phyloP scores from a whole-genome alignment of 2,888 invertebrate species.

The Spilosoma lubricipeda region DNA sequence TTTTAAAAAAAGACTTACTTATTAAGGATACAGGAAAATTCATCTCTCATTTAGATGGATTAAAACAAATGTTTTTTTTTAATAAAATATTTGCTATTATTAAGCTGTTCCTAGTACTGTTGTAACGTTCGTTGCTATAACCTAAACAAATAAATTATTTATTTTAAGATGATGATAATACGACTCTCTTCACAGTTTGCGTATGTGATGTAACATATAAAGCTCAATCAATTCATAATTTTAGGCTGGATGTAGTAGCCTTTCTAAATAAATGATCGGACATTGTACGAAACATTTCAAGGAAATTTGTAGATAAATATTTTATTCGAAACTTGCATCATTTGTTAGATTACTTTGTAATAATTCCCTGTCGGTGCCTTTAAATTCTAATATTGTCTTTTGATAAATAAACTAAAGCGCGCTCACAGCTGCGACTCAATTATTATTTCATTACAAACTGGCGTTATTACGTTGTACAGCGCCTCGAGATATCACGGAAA shows the following conservation, averaged over 20 bases:
- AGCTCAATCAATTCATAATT: neutral
- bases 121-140: too few species aligned
- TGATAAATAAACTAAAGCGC: constrained; percentile 64
- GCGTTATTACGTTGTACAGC: constrained; percentile 54
- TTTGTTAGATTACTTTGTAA: constrained; percentile 48
- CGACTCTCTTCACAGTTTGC: neutral
- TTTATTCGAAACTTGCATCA: constrained; percentile 23
- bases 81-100: too few species aligned
- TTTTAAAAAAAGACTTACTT: neutral
- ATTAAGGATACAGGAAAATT: too few species aligned
- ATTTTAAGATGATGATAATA: neutral
- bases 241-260: neutral
- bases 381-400: constrained; percentile 68
- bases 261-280: neutral
- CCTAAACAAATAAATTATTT: neutral
- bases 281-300: neutral
- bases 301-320: constrained; percentile 1
- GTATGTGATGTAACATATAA: neutral
- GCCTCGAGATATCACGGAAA: constrained; percentile 51
- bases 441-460: constrained; percentile 68
- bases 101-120: too few species aligned
- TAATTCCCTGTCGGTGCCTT: constrained; percentile 51
- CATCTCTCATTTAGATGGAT: too few species aligned
- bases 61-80: too few species aligned
- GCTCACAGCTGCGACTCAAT: constrained; percentile 60